Percentiles rank a stretch among this genome's conserved stretches.
phyloP scores from a whole-genome alignment of 1,140 invertebrate species.

The Trinorchestia longiramus region DNA sequence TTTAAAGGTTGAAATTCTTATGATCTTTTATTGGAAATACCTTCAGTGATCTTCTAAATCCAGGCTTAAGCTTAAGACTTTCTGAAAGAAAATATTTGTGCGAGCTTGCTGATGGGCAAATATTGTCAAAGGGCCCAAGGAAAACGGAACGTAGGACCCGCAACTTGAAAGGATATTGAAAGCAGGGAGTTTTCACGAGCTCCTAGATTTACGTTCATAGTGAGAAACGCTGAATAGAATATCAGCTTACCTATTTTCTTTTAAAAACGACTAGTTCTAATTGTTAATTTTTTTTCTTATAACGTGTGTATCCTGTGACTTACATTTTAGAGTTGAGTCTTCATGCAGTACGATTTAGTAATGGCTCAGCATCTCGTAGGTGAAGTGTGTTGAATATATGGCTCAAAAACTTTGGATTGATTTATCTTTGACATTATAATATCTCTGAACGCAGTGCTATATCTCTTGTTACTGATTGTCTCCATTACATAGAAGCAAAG shows the following conservation, averaged over 20 bases:
- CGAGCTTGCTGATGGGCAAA: background rate
- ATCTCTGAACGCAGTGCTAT: no score
- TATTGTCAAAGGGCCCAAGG: slow-evolving; percentile 18
- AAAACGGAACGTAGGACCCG: background rate
- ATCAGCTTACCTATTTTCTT: background rate
- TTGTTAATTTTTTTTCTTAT: background rate
- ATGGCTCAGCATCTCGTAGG: no score
- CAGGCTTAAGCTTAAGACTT: background rate
- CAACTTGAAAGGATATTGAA: slow-evolving; percentile 31
- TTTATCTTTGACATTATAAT: no score
- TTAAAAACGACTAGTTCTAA: background rate
- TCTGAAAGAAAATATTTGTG: slow-evolving; percentile 30
- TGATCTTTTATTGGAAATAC: background rate
- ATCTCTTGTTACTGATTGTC: no score
- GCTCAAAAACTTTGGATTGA: no score
- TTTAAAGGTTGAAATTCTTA: background rate
- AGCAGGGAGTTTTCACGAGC: background rate
- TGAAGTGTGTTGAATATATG: no score
- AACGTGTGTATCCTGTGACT: background rate
- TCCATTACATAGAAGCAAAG: no score
- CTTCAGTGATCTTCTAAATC: background rate
- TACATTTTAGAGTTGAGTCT: no score
- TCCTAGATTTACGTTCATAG: background rate
- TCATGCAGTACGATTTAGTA: no score
- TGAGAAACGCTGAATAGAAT: background rate